Evolutionary conservation across 2,888 invertebrate genomes (phyloP), one percentile per base, ranked within the genome.

Genomic region (Phasia obesa): DNA sequence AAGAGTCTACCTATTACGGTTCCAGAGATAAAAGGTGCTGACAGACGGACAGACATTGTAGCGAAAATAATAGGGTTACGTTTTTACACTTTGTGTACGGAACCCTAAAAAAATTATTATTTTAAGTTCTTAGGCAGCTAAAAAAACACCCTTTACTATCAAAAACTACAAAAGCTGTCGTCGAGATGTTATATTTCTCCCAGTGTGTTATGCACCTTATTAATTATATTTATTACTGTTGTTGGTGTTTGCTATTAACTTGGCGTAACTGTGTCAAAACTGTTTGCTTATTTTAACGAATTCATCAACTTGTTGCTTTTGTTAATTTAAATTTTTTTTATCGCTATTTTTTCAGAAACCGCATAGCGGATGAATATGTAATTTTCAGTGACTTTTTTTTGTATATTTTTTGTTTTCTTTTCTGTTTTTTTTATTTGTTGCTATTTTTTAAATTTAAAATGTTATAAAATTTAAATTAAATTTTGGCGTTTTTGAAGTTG

Each of bases 181-280:
- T 38, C 11, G 13, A 38, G 1, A 38, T 38, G 3, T 38, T 38
- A 27, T 5, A 27, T 11, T 42, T 42, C 5, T 42, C n/a, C 1
- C 15, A 42, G n/a, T 42, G 38, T 42, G 15, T 15, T 38, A n/a
- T 42, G 1, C 38, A 42, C 38, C 13, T 42, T 15, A n/a, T n/a
- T 55, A 57, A 47, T 19, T 38, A 38, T 19, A 60, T 57, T 64
- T 42, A 35, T 4, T 62, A 19, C 19, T 42, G 38, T 31, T 65
- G 57, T 25, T 75, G 53, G n/a, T 23, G 19, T 70, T 42, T 38
- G 49, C 59, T 59, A 42, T 35, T 74, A 59, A 57, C 38, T 71
- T 74, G 55, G 27, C 81, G 65, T 76, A 76, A 81, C 71, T 76
- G 81, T 77, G 76, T 81, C 71, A 81, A 73, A 81, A 67, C 67